Percentiles rank a stretch among this genome's conserved stretches.
phyloP scores from a whole-genome alignment of 1,140 invertebrate genomes.

The Anoplophora glabripennis region DNA sequence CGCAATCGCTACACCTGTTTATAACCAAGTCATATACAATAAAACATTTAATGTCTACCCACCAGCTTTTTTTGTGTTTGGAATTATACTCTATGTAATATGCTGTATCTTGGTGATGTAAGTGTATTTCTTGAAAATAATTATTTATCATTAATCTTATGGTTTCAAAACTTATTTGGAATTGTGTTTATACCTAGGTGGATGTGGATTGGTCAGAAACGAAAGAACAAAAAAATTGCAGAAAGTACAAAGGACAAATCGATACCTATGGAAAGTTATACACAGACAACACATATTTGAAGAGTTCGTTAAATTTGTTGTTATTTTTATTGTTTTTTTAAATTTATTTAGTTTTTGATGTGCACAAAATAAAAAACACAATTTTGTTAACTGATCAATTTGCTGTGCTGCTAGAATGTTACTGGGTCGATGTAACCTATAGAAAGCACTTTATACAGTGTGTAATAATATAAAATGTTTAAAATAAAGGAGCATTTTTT shows the following conservation, averaged over 20 bases:
- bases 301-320: background rate
- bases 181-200: constrained; percentile 10
- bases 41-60: constrained; percentile 49
- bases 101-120: constrained; percentile 26
- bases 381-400: no score
- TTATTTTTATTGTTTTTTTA: background rate
- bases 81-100: constrained; percentile 35
- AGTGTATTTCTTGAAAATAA: constrained; percentile 16
- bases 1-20: constrained; percentile 52
- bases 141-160: background rate
- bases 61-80: constrained; percentile 52
- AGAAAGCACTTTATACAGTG: no score
- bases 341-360: no score
- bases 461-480: no score
- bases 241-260: constrained; percentile 16
- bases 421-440: no score
- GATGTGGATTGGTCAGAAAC: constrained; percentile 23
- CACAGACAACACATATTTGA: constrained; percentile 24
- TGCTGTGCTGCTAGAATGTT: no score
- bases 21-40: constrained; percentile 50
- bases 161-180: background rate
- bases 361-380: no score
- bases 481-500: no score
- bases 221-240: background rate
- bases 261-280: constrained; percentile 14